Evolutionary conservation across 2,113 vertebrate genomes (phyloP).

Genomic region (Melanerpes aurifrons): DNA sequence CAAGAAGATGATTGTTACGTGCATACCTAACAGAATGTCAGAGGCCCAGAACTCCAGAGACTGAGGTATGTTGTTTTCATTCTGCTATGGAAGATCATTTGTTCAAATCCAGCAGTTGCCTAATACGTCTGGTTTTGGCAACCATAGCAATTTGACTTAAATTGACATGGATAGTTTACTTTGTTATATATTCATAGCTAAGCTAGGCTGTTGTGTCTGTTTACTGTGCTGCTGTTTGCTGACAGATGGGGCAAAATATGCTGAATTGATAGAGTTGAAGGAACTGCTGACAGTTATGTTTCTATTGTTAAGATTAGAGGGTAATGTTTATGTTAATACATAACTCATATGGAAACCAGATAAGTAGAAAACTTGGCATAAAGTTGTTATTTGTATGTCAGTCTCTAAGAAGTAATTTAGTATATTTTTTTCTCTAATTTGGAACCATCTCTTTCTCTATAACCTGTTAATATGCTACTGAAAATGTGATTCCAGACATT

Average conservation of each 20-base stretch:
- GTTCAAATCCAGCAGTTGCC: neutral
- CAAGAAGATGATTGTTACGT: neutral
- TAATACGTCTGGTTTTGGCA: neutral
- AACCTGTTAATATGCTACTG: neutral
- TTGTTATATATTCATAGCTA: constrained; percentile 3
- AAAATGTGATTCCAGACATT: neutral
- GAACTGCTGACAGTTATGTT: neutral
- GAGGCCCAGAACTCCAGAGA: neutral
- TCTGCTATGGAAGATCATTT: neutral
- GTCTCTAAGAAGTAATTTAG: neutral
- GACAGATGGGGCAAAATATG: neutral
- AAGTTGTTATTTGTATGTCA: neutral
- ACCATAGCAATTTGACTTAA: neutral
- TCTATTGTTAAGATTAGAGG: neutral
- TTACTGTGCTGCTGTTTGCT: constrained; percentile 1
- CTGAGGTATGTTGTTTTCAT: neutral
- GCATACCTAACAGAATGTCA: neutral
- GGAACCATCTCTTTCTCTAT: neutral
- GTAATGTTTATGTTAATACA: neutral
- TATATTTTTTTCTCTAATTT: neutral
- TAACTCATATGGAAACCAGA: neutral
- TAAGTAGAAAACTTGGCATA: neutral
- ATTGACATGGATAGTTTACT: neutral
- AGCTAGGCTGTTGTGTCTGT: neutral
- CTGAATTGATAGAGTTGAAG: neutral